These are phyloP conservation scores for Mormyrus proboscirostris DNA, from an alignment of 2,797 vertebrate species.

Conservation along the genomic window DNA sequence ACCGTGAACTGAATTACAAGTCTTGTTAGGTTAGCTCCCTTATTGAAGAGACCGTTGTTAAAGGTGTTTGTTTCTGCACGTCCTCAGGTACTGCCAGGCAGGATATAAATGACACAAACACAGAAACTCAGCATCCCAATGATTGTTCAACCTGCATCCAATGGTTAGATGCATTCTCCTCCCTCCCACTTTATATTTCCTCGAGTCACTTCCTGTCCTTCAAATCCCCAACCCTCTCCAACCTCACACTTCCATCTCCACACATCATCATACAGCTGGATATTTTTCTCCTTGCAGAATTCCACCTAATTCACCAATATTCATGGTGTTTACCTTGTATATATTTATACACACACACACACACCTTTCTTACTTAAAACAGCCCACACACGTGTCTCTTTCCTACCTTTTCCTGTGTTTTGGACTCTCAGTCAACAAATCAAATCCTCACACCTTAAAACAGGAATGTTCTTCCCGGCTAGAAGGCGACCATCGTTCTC, in stretches of 20 bases:
- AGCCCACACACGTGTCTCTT: not conserved
- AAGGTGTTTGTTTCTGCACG: not conserved
- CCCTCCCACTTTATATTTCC: not conserved
- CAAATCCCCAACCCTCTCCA: not conserved
- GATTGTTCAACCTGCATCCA: not conserved
- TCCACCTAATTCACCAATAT: not conserved
- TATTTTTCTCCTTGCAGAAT: not conserved
- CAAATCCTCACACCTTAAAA: not conserved
- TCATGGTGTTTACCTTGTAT: not conserved
- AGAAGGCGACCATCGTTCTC: not conserved
- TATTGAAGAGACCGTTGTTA: not conserved
- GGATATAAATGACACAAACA: not conserved
- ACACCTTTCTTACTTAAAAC: not conserved
- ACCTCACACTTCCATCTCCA: not conserved
- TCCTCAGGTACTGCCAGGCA: not conserved
- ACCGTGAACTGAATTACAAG: conserved; percentile 3
- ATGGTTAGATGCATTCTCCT: not conserved
- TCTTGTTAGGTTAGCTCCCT: not conserved
- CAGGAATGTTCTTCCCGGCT: not conserved
- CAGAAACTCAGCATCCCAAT: not conserved
- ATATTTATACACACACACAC: too few relatives aligned
- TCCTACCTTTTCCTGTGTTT: not conserved
- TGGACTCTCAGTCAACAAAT: not conserved
- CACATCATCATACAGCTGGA: not conserved
- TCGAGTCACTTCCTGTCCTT: not conserved